Percentiles rank a stretch among this genome's conserved stretches.
Conservation (phyloP, 92 coral and sea anemone species). For the Diadumene lineata region DNA sequence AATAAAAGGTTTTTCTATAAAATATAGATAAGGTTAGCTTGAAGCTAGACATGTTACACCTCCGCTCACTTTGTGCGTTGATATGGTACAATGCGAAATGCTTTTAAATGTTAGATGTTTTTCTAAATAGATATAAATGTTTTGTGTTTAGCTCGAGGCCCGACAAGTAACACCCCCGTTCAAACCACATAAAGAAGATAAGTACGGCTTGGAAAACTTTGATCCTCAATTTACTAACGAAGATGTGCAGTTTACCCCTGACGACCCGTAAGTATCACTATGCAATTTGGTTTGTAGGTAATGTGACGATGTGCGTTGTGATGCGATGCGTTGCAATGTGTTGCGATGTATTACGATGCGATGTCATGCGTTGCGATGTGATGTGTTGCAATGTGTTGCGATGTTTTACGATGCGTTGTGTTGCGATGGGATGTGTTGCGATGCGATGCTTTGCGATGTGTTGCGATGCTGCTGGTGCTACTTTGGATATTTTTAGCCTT, state of each 20-base stretch:
- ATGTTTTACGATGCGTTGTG: not conserved
- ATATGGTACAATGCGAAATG: too few species aligned
- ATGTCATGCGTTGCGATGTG: not conserved
- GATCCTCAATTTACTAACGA: slow-evolving; percentile 98
- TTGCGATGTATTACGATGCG: not conserved
- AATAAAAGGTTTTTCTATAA: too few species aligned
- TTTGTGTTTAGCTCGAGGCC: slow-evolving; percentile 73
- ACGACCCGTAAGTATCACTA: slow-evolving; percentile 86
- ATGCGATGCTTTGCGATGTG: too few species aligned
- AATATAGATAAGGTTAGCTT: too few species aligned
- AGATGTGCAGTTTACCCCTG: slow-evolving; percentile 96
- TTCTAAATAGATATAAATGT: not conserved
- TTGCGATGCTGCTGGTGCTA: too few species aligned
- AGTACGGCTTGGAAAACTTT: slow-evolving; percentile 87
- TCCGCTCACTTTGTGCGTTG: too few species aligned
- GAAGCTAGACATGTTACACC: too few species aligned
- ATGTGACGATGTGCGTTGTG: not conserved
- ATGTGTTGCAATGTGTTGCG: not conserved
- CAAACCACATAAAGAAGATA: slow-evolving; percentile 90
- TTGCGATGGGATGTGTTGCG: not conserved
- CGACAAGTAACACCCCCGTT: slow-evolving; percentile 96
- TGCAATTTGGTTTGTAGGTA: not conserved
- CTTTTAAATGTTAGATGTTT: too few species aligned
- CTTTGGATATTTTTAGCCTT: not conserved
- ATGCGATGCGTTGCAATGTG: not conserved